Evolutionary conservation across 2,888 invertebrate species (phyloP).

Genomic region (Caenorhabditis sp.): DNA sequence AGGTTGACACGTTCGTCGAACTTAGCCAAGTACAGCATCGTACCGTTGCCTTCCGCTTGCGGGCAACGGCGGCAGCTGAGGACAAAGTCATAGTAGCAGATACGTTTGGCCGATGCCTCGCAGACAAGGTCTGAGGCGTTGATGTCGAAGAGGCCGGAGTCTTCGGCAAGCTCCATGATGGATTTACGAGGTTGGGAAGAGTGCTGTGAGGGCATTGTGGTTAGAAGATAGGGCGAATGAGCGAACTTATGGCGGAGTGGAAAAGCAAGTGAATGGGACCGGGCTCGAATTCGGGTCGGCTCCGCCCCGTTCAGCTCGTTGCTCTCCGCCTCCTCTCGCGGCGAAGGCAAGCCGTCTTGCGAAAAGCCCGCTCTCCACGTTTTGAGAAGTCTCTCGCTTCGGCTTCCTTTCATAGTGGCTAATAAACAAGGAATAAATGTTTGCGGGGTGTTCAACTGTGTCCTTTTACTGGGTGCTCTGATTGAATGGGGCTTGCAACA

Average conservation of each 20-base stretch:
- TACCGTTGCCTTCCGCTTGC: conserved; percentile 54
- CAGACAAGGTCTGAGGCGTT: conserved; percentile 76
- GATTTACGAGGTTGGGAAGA: conserved; percentile 66
- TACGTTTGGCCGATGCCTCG: conserved; percentile 69
- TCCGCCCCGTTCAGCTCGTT: conserved; percentile 48
- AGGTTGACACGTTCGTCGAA: conserved; percentile 73
- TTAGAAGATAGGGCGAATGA: no score
- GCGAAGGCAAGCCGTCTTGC: neutral
- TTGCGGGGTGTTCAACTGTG: conserved; percentile 16
- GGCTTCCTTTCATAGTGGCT: conserved; percentile 17
- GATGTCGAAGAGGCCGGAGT: conserved; percentile 72
- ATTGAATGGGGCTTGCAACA: neutral
- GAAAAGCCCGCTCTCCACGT: conserved; percentile 21
- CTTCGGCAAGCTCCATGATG: conserved; percentile 74
- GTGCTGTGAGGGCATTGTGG: no score
- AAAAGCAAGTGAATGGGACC: conserved; percentile 49
- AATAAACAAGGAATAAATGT: conserved; percentile 44
- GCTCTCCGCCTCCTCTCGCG: conserved; percentile 20
- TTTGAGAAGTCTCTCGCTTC: conserved; percentile 18
- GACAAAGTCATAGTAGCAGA: conserved; percentile 76
- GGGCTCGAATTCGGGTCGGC: conserved; percentile 49
- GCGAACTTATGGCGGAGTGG: conserved; percentile 18
- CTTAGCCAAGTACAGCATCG: conserved; percentile 72
- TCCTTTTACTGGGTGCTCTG: conserved; percentile 8
- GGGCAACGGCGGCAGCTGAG: conserved; percentile 63